Base-by-base conservation (phyloP, 2,113 vertebrate genomes). In the Tenrec ecaudatus region DNA sequence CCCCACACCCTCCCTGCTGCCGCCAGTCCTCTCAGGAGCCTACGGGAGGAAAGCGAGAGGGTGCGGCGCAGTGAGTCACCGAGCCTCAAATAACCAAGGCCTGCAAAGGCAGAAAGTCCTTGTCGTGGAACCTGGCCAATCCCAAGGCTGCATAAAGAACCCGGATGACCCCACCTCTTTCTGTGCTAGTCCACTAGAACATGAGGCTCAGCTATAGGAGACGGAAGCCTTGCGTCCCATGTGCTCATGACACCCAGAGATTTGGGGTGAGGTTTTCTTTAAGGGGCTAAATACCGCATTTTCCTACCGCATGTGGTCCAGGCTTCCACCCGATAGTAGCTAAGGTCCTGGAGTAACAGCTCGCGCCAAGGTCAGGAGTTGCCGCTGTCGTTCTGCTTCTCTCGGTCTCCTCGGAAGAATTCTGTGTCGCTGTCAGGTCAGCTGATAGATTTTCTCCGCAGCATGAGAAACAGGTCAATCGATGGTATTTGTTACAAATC, bases 1-100 rank as follows among this genome's bases (percentile, higher is more conserved):
- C 86, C 68, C 93, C 22, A 25, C 76, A 75, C 92, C 84, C 53
- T 64, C 82, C 36, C 90, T 58, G 40, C 40, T 53, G 77, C 60
- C 68, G 22, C 22, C 9, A 20, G 22, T 75, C 87, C 76, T 86
- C 73, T 81, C 73, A 79, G 85, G 84, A 79, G 84, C 73, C 68
- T 90, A 23, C 5, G 62, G 80, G 92, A 89, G 85, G 85, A 90
- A 87, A 73, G 93, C 93, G 94, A 95, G 96, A 94, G 95, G 96
- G 95, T 96, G 95, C 96, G 82, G 86, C 94, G 94, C 95, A 25
- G 79, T 96, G 96, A 95, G 95, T 97, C 96, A 97, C 85, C 90
- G 75, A 79, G 92, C 94, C 90, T 92, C 95, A 96, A 96, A 96
- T 92, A 96, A 96, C 92, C 22, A 19, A 88, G 92, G 62, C 38